Evolutionary conservation across 2,797 vertebrate genomes (phyloP).

Genomic region (Sebastes nivosus): DNA sequence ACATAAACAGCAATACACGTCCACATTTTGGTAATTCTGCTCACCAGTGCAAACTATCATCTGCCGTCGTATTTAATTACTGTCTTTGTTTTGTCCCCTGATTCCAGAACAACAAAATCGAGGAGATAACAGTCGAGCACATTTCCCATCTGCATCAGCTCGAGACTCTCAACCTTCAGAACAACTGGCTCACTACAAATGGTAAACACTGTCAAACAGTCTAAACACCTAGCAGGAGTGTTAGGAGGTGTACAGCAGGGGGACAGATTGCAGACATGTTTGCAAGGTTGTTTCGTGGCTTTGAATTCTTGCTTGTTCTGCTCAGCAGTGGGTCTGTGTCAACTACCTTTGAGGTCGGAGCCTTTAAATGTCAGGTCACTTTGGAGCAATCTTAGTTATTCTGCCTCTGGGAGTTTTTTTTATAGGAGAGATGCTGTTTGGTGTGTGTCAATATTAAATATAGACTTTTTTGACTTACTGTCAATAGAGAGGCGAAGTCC

Average conservation of each 20-base stretch:
- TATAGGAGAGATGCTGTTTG: not conserved
- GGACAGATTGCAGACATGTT: not conserved
- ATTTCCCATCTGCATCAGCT: conserved; percentile 88
- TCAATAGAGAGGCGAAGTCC: not conserved
- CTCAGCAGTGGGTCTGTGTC: not conserved
- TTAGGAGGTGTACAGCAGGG: no score
- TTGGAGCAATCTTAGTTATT: not conserved
- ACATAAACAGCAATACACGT: not conserved
- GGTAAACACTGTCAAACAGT: conserved; percentile 79
- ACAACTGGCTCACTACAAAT: conserved; percentile 93
- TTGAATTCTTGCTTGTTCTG: not conserved
- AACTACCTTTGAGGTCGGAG: not conserved
- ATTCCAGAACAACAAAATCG: conserved; percentile 93
- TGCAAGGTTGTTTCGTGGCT: not conserved
- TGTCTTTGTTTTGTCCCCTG: conserved; percentile 21
- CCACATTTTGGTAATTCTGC: not conserved
- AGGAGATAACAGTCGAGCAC: conserved; percentile 89
- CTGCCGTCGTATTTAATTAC: not conserved
- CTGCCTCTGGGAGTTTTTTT: not conserved
- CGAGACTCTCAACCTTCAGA: conserved; percentile 96
- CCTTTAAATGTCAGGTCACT: not conserved
- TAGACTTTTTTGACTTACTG: not conserved
- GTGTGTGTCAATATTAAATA: not conserved
- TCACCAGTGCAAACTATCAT: not conserved
- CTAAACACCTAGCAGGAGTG: not conserved